Percentiles rank a stretch among this genome's conserved stretches.
phyloP scores from a whole-genome alignment of 2,113 vertebrate genomes.

The Verasper variegatus region DNA sequence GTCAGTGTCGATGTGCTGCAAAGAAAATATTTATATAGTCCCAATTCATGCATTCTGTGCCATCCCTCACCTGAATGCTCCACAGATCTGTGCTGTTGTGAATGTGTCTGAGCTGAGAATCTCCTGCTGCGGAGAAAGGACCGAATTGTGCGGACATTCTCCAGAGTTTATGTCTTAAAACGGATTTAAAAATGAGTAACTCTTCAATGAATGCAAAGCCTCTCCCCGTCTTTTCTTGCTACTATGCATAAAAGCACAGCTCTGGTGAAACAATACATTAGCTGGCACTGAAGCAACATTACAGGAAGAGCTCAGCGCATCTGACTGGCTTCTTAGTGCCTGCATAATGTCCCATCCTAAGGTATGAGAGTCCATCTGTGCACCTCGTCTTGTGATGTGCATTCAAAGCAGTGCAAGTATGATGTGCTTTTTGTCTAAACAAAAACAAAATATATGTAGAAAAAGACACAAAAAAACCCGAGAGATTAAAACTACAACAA shows the following conservation, averaged over 20 bases:
- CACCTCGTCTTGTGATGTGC: not conserved
- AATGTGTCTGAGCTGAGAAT: too few relatives aligned
- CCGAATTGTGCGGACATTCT: too few relatives aligned
- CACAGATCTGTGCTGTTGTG: too few relatives aligned
- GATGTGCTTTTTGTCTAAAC: not conserved
- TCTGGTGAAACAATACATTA: not conserved
- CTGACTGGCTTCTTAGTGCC: not conserved
- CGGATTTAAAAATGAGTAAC: not conserved
- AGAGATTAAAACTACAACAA: not conserved
- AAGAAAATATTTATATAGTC: too few relatives aligned
- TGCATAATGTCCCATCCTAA: not conserved
- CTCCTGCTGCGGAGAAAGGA: too few relatives aligned
- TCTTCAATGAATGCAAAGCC: not conserved
- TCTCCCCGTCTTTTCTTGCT: not conserved
- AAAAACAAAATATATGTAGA: not conserved
- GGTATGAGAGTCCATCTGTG: not conserved
- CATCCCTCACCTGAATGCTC: too few relatives aligned
- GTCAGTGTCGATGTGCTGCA: too few relatives aligned
- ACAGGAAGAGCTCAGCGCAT: not conserved
- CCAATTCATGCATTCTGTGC: too few relatives aligned
- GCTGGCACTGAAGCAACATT: not conserved
- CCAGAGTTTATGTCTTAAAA: too few relatives aligned
- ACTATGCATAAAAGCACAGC: not conserved
- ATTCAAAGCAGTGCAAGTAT: not conserved
- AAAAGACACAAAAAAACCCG: not conserved